Percentiles rank a stretch among this genome's conserved stretches.
These are phyloP conservation scores for Tychaedon coryphoeus DNA, from an alignment of 2,113 vertebrate species.

Conservation along the genomic window DNA sequence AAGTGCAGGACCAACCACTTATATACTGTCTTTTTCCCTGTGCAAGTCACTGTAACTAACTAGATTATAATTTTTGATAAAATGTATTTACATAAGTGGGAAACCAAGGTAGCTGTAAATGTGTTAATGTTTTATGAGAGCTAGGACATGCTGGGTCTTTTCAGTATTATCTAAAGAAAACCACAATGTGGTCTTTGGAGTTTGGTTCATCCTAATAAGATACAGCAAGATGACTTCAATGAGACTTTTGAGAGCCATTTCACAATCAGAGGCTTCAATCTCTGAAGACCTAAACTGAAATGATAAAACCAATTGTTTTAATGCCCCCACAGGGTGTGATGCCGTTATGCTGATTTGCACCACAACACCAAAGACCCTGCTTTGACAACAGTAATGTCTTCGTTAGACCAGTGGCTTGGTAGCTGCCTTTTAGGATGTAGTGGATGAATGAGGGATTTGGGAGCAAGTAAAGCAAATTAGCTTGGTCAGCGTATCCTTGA, in stretches of 20 bases:
- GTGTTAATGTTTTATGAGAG: neutral
- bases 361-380: neutral
- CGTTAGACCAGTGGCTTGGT: constrained; percentile 9
- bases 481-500: constrained; percentile 5
- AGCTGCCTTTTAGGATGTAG: constrained; percentile 12
- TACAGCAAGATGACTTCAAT: constrained; percentile 11
- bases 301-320: constrained; percentile 46
- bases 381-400: constrained; percentile 27
- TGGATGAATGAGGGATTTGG: neutral
- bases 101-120: neutral
- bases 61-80: constrained; percentile 26
- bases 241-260: constrained; percentile 51
- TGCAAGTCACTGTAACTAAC: neutral
- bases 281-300: constrained; percentile 38
- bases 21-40: neutral
- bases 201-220: constrained; percentile 12
- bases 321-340: constrained; percentile 46
- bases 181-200: neutral
- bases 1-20: neutral
- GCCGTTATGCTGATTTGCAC: constrained; percentile 24
- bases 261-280: neutral
- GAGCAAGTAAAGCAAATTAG: constrained; percentile 9
- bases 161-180: neutral
- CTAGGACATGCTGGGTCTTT: neutral
- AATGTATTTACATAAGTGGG: neutral